Evolutionary conservation across 1,140 invertebrate species (phyloP).

Genomic region (Macrobrachium nipponense): DNA sequence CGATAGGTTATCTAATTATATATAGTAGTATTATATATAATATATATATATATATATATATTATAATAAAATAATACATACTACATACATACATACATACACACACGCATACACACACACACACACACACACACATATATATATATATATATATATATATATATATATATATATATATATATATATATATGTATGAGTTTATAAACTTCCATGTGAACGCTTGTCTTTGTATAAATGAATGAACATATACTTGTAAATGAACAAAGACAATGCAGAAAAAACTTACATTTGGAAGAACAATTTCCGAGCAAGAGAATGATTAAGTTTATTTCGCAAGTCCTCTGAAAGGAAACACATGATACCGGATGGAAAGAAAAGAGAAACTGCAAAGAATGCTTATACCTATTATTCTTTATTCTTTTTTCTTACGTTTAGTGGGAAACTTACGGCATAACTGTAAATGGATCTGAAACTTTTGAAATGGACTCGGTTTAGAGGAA

Average conservation of each 20-base stretch:
- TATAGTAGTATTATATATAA: conserved; percentile 17
- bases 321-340: too few species aligned
- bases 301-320: too few species aligned
- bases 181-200: neutral
- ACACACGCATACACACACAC: neutral
- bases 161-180: neutral
- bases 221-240: neutral
- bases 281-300: too few species aligned
- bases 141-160: neutral
- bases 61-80: too few species aligned
- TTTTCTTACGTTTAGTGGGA: too few species aligned
- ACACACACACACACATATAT: neutral
- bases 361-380: too few species aligned
- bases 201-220: neutral
- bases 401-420: too few species aligned
- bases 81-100: conserved; percentile 3
- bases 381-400: too few species aligned
- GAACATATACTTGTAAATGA: neutral
- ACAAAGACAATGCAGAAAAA: neutral
- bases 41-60: conserved; percentile 22
- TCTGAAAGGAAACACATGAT: too few species aligned
- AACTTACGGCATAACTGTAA: too few species aligned
- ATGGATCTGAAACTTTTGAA: too few species aligned
- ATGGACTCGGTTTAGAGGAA: too few species aligned
- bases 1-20: neutral